Evolutionary conservation across 1,140 invertebrate species (phyloP).

Genomic region (Catajapyx aquilonaris): DNA sequence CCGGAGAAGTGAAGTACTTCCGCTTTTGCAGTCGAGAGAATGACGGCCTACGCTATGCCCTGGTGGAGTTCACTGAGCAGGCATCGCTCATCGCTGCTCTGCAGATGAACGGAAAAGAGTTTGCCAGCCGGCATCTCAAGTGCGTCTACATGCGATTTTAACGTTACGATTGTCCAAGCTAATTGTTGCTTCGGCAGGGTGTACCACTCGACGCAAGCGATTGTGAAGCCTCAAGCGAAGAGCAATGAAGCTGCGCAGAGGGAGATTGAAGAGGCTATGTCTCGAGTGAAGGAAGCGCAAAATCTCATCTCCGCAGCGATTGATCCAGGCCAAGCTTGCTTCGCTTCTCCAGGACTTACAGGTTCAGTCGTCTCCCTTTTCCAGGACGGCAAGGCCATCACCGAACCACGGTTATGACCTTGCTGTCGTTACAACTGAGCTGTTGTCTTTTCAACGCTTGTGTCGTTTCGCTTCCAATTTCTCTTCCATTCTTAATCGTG

Average conservation of each 20-base stretch:
- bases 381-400: constrained; percentile 8
- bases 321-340: constrained; percentile 32
- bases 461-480: not conserved
- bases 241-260: constrained; percentile 83
- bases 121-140: constrained; percentile 12
- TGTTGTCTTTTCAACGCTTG: constrained; percentile 3
- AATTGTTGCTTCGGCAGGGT: constrained; percentile 35
- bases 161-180: not conserved
- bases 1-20: constrained; percentile 89
- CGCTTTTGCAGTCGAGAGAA: constrained; percentile 69
- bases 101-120: constrained; percentile 50
- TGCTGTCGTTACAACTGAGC: not conserved
- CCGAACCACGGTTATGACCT: not conserved
- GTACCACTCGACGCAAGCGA: constrained; percentile 72
- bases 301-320: constrained; percentile 81
- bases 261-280: constrained; percentile 94
- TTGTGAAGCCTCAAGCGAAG: constrained; percentile 81
- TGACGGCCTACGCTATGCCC: constrained; percentile 49
- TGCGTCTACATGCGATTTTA: constrained; percentile 13
- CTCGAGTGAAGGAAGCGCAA: constrained; percentile 83
- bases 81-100: constrained; percentile 66
- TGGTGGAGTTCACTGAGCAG: constrained; percentile 89
- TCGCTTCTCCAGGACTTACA: constrained; percentile 4
- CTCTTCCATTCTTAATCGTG: constrained; percentile 1
- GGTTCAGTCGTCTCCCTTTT: constrained; percentile 9